Conservation (phyloP, 92 coral and sea anemone species). For the Epizoanthus rinbou region DNA sequence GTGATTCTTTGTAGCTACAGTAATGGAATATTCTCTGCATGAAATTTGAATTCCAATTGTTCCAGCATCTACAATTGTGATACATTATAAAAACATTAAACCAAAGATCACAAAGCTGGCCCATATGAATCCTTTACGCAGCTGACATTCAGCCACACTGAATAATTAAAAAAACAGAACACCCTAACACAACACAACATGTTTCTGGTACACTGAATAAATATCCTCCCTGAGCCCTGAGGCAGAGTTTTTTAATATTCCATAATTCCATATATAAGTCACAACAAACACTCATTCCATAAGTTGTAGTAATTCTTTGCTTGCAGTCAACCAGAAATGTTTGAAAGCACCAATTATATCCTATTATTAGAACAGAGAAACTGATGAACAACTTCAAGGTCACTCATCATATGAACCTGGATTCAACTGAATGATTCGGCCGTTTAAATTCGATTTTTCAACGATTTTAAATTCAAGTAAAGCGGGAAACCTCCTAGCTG, state of each 20-base stretch:
- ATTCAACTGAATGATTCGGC: not conserved
- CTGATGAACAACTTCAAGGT: not conserved
- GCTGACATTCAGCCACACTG: not conserved
- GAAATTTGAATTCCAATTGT: slow-evolving; percentile 26
- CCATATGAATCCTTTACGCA: not conserved
- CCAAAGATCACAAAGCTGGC: not conserved
- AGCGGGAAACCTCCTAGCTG: not conserved
- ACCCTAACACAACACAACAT: not conserved
- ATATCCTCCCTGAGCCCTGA: not conserved
- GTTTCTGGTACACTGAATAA: not conserved
- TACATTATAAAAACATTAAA: slow-evolving; percentile 5
- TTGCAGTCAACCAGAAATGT: slow-evolving; percentile 41
- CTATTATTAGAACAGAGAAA: not conserved
- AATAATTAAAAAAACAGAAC: not conserved
- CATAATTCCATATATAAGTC: not conserved
- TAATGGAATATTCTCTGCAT: slow-evolving; percentile 1
- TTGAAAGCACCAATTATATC: slow-evolving; percentile 19
- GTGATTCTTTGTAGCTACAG: not conserved
- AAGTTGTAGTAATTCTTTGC: slow-evolving; percentile 29
- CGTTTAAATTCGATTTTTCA: not conserved
- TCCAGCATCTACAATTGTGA: slow-evolving; percentile 4
- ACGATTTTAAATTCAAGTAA: not conserved
- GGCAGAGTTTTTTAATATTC: not conserved
- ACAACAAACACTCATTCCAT: slow-evolving; percentile 9
- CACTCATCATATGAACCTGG: not conserved